Base-by-base conservation (phyloP, 2,797 vertebrate species). In the Nothura maculosa region DNA sequence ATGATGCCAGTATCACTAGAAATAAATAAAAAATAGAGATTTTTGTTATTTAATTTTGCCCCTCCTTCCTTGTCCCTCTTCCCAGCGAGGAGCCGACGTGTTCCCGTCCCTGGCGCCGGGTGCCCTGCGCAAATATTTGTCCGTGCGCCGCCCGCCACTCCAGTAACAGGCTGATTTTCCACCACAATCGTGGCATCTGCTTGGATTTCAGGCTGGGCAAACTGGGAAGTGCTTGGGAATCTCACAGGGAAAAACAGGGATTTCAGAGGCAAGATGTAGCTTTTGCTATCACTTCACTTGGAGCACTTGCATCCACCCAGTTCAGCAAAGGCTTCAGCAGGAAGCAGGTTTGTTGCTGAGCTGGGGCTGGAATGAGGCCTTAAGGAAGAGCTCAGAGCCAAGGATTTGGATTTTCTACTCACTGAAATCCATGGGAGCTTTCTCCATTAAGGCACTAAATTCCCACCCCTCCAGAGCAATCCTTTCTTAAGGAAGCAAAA, bases 51-150 rank as follows among this genome's bases (percentile, higher is more conserved):
- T 50, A 12, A 73, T 34, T 27, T 55, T 47, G 22, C 28, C 55
- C 58, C 55, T 78, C 66, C 61, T 42, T 64, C n/a, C 67, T 57
- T 36, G 76, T 38, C 74, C 77, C 74, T 70, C 81, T 83, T 93
- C n/a, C 64, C 76, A 7, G 3, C 69, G 24, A 42, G 17, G 42
- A 94, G 75, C 78, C 54, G 45, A 3, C 4, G 78, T 55, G 62
- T 52, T 87, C 86, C 86, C 77, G 64, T 30, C 93, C 32, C 87
- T n/a, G 58, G 75, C 84, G 88, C 86, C 62, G 45, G 85, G 8
- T 81, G 81, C 95, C 80, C 83, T 94, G 81, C 93, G 89, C 96
- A 96, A 96, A 95, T 96, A 95, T 95, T 96, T 95, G 92, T 83
- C 94, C 89, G 84, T 34, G 78, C 9, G 15, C 83, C 0, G 32